These are phyloP conservation scores for Caenorhabditis sp. DNA, from an alignment of 2,888 invertebrate genomes.

Conservation along the genomic window DNA sequence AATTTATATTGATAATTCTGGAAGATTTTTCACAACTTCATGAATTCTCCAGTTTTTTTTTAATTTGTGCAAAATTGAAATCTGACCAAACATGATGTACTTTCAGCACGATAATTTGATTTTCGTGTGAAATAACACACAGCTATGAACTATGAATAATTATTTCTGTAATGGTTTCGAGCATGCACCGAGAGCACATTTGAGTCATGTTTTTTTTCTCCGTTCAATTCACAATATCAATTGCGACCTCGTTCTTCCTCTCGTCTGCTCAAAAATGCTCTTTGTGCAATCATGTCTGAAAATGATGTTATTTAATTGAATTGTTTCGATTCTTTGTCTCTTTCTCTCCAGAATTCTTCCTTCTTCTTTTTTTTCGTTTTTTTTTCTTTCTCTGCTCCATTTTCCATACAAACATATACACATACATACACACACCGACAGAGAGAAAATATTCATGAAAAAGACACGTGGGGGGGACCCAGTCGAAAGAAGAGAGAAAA, in stretches of 20 bases:
- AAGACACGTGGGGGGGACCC: neutral
- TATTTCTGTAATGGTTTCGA: no score
- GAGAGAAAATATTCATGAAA: neutral
- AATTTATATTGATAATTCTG: no score
- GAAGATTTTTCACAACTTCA: no score
- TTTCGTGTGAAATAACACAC: no score
- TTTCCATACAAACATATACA: neutral
- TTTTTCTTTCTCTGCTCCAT: neutral
- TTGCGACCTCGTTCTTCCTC: conserved; percentile 7
- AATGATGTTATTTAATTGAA: conserved; percentile 10
- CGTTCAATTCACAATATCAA: neutral
- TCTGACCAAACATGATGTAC: no score
- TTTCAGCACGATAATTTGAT: no score
- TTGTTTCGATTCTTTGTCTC: conserved; percentile 10
- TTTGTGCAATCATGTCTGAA: conserved; percentile 3
- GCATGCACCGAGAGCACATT: no score
- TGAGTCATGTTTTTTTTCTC: no score
- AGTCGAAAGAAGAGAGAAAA: neutral
- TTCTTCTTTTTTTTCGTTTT: conserved; percentile 6
- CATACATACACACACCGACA: neutral
- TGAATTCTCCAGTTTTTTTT: no score
- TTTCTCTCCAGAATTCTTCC: no score
- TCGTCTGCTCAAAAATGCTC: neutral
- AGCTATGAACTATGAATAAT: no score
- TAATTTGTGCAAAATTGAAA: no score